Evolutionary conservation across 2,113 vertebrate genomes (phyloP), one percentile per base, ranked within the genome.

Genomic region (Trogon surrucura): DNA sequence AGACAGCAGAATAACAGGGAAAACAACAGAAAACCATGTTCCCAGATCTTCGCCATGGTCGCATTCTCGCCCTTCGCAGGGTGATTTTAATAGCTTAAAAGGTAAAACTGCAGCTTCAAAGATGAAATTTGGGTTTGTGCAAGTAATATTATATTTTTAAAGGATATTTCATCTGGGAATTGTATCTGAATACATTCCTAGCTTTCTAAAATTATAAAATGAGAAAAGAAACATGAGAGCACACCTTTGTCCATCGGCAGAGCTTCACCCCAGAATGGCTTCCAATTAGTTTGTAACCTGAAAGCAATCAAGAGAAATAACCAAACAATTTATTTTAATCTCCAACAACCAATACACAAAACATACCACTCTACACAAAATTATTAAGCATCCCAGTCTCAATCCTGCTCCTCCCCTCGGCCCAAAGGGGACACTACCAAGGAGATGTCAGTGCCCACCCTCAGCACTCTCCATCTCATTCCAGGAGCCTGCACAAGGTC

Each of bases 181-280:
- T 29, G 9, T 27, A 56, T 7, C 29, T 30, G 18, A 71, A 4
- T 21, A 78, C 74, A 44, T 29, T 30, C 88, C 51, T 44, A 51
- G 29, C 11, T 22, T 41, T 11, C 41, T 12, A 41, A 12, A 69
- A 57, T 54, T 57, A 36, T 29, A 29, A 73, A 60, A 50, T 8
- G 6, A 72, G 29, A 34, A 44, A 54, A 69, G 38, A 41, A 41
- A 41, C 41, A 30, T 77, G 22, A 53, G 44, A 47, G 4, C 10
- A 86, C 97, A 99, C 99, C 99, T 99, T 99, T 80, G 99, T 99
- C 99, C 99, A 99, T 20, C 99, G 98, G 93, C 99, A 99, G 12
- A 99, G 98, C 95, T 99, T 99, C 95, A 99, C 99, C 58, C 99
- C 99, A 1, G 99, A 99, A 84, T 99, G 99, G 96, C 99, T 99